Evolutionary conservation across 1,140 invertebrate genomes (phyloP).

Genomic region (Ericerus pela): DNA sequence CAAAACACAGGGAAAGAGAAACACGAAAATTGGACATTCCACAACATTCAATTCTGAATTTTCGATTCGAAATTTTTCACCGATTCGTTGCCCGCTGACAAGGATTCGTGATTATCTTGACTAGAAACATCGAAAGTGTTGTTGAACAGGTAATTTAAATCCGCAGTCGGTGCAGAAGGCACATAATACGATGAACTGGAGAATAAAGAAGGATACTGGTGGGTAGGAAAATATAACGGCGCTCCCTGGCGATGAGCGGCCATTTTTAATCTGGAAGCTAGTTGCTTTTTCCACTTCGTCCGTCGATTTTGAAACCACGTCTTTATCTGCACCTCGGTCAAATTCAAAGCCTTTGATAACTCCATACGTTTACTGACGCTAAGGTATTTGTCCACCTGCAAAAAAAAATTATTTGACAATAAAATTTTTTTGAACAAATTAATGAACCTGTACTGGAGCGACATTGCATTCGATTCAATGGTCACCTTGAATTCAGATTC

Average conservation of each 20-base stretch:
- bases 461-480: too few species aligned
- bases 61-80: too few species aligned
- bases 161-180: neutral
- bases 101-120: neutral
- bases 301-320: slow-evolving; percentile 93
- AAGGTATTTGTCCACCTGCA: slow-evolving; percentile 77
- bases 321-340: slow-evolving; percentile 94
- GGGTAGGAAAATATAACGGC: slow-evolving; percentile 1
- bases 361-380: slow-evolving; percentile 90
- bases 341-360: slow-evolving; percentile 65
- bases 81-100: neutral
- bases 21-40: too few species aligned
- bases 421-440: slow-evolving; percentile 6
- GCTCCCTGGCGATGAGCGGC: slow-evolving; percentile 10
- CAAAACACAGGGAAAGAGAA: too few species aligned
- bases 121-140: neutral
- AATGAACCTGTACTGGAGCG: too few species aligned
- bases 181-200: slow-evolving; percentile 1
- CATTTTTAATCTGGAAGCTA: slow-evolving; percentile 46
- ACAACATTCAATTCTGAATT: too few species aligned
- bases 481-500: slow-evolving; percentile 86
- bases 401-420: too few species aligned
- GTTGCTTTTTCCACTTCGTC: slow-evolving; percentile 93
- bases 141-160: slow-evolving; percentile 2
- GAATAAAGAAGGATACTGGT: slow-evolving; percentile 1